Base-by-base conservation (phyloP, 2,888 invertebrate species). In the Drosophila hamatofila region DNA sequence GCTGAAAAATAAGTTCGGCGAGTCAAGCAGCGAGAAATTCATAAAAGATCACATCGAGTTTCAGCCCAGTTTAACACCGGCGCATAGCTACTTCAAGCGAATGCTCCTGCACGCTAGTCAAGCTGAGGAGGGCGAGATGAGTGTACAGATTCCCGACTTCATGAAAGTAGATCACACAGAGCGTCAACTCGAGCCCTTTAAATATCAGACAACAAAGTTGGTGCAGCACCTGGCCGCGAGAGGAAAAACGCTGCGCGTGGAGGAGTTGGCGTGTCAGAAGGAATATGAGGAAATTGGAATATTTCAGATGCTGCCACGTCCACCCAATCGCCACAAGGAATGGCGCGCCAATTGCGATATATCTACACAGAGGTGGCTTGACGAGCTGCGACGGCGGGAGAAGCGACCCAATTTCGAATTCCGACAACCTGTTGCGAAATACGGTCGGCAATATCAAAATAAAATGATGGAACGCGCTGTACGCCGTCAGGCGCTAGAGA, bases 51-150 rank as follows among this genome's bases (percentile, higher is more conserved):
- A 63, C 35, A 84, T 87, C 49, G 80, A 83, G 11, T 92, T 92
- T 49, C 81, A 80, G 57, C 88, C 91, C 0, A 91, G 91, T 3
- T 67, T 91, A 21, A 92, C 91, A 0, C 93, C 93, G 6, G 88
- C 90, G 4, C 70, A 75, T 35, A 80, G 83, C 33, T 92, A 92
- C 67, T 88, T 93, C 11, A 84, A 90, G 44, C 73, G 83, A 4
- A 88, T 92, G 35, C 72, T 90, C 4, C 42, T 90, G n/a, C 72
- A 83, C 25, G 79, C 63, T 2, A n/a, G 71, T 3, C 70, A 60
- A 6, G 60, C 69, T 1, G 63, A 67, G 21, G 39, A 64, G 39
- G 51, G 33, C 7, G 70, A 61, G 33, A 35, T 78, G 57, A 59
- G 59, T 59, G 44, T 67, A 0, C 33, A 62, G 11, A 66, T 75